These are phyloP conservation scores for Malurus leucopterus DNA, from an alignment of 2,797 vertebrate genomes.

Conservation along the genomic window DNA sequence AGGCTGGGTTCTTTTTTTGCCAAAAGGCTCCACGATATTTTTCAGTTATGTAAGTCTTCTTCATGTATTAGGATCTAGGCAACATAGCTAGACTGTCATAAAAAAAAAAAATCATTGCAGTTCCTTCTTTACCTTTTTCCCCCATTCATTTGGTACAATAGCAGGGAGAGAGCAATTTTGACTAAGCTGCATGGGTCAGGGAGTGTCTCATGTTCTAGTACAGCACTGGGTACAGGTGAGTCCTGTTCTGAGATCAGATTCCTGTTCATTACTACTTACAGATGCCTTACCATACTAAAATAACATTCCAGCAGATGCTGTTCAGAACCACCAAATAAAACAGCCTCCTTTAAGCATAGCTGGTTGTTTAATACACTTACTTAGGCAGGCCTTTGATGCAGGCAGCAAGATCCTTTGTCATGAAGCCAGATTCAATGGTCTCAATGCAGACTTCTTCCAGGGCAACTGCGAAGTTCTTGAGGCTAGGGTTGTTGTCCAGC, in stretches of 20 bases:
- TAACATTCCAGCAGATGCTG: not conserved
- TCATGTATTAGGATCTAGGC: not conserved
- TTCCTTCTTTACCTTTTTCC: not conserved
- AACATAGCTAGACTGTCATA: not conserved
- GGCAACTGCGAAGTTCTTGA: slow-evolving; percentile 81
- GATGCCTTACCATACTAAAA: not conserved
- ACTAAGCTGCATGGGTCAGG: not conserved
- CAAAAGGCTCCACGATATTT: not conserved
- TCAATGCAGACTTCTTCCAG: slow-evolving; percentile 93
- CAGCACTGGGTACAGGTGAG: not conserved
- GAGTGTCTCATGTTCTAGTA: not conserved
- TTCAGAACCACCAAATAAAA: not conserved
- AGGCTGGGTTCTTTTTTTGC: not conserved
- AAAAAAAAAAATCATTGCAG: not conserved
- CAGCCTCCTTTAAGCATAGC: not conserved
- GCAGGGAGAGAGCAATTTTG: not conserved
- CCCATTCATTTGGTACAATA: not conserved
- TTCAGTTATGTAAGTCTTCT: not conserved
- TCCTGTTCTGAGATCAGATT: not conserved
- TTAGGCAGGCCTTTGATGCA: slow-evolving; percentile 92
- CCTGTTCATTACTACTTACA: not conserved
- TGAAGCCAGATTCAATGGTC: slow-evolving; percentile 95
- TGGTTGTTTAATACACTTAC: slow-evolving; percentile 73
- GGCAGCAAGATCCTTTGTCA: slow-evolving; percentile 97
- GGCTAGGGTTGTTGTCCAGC: slow-evolving; percentile 86